Conservation (phyloP, 2,888 invertebrate genomes). For the Allolobophora icterica region DNA sequence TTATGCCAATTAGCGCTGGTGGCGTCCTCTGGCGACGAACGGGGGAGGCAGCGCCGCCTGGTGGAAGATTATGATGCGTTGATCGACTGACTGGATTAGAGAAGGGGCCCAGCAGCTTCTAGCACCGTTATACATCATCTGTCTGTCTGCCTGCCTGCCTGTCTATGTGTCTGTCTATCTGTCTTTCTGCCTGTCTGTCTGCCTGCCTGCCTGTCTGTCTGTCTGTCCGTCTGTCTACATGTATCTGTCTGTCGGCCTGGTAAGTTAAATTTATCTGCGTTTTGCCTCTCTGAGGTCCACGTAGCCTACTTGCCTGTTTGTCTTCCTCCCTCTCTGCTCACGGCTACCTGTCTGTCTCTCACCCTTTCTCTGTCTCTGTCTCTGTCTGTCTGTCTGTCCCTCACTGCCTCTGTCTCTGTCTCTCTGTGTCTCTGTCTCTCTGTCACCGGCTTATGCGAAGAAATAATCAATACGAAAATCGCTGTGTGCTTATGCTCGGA, state of each 20-base stretch:
- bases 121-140: neutral
- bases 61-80: neutral
- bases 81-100: neutral
- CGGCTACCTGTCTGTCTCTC: conserved; percentile 3
- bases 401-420: no score
- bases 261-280: conserved; percentile 24
- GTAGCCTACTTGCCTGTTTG: neutral
- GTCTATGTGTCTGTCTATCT: conserved; percentile 22
- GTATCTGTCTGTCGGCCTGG: conserved; percentile 22
- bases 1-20: neutral
- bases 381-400: neutral
- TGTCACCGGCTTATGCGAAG: neutral
- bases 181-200: conserved; percentile 22
- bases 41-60: neutral
- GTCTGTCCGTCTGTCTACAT: conserved; percentile 26
- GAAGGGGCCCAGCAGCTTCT: neutral
- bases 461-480: neutral
- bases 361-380: neutral
- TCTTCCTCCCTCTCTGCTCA: neutral
- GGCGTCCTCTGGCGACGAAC: neutral
- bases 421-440: no score
- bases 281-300: neutral
- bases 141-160: neutral
- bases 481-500: neutral
- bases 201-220: conserved; percentile 27